Percentiles rank a stretch among this genome's conserved stretches.
These are phyloP conservation scores for Cheirogaleus major DNA, from an alignment of 2,797 vertebrate genomes.

Conservation along the genomic window DNA sequence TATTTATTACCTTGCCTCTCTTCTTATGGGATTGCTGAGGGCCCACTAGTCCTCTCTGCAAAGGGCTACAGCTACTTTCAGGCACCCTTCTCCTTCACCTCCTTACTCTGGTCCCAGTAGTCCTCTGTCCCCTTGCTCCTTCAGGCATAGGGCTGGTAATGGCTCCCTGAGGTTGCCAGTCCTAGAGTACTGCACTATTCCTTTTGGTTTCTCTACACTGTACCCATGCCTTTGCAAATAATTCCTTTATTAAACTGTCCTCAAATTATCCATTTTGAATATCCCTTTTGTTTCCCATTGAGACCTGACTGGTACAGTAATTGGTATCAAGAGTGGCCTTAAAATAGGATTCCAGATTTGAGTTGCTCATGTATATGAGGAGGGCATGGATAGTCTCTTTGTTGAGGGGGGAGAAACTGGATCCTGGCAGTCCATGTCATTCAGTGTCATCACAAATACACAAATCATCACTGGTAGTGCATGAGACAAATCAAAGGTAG, in stretches of 20 bases:
- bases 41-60: neutral
- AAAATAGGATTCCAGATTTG: neutral
- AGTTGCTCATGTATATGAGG: neutral
- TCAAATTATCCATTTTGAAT: neutral
- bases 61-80: neutral
- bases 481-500: neutral
- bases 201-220: neutral
- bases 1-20: neutral
- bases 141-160: neutral
- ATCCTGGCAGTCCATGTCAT: neutral
- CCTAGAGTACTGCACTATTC: neutral
- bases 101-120: neutral
- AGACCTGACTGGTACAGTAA: neutral
- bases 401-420: neutral
- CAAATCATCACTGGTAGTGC: neutral
- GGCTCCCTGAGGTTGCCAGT: neutral
- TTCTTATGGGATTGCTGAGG: neutral
- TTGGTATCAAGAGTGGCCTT: neutral
- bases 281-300: neutral
- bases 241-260: neutral
- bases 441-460: neutral
- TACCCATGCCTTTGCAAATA: neutral
- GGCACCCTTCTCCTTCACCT: neutral
- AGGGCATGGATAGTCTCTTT: neutral
- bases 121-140: neutral